phyloP scores from a whole-genome alignment of 1,140 invertebrate species.

The Vanessa tameamea region DNA sequence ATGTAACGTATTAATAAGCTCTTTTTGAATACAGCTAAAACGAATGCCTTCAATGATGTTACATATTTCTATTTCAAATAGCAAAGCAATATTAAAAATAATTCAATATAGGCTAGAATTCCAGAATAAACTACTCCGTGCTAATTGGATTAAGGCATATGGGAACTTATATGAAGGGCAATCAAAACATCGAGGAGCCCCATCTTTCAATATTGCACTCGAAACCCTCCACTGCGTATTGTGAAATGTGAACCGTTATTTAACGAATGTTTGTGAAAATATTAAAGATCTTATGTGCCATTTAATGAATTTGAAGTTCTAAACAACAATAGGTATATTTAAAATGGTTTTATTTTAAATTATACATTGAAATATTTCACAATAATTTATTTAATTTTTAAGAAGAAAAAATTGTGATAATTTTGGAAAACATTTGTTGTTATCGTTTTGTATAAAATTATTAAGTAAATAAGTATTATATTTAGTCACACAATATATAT shows the following conservation, averaged over 20 bases:
- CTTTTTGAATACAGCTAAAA: too few species aligned
- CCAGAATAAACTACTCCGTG: conserved; percentile 5
- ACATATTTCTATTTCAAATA: too few species aligned
- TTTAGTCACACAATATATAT: too few species aligned
- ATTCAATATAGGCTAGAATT: background rate
- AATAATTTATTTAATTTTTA: too few species aligned
- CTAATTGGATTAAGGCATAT: conserved; percentile 32
- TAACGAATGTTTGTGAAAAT: background rate
- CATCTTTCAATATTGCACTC: conserved; percentile 10
- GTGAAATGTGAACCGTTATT: conserved; percentile 6
- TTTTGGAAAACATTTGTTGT: too few species aligned
- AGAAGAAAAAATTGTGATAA: too few species aligned
- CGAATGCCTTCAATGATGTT: too few species aligned
- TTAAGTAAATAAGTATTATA: too few species aligned
- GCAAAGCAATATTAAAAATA: background rate
- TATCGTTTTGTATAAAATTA: too few species aligned
- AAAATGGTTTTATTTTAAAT: background rate
- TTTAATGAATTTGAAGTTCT: background rate
- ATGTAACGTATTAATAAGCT: too few species aligned
- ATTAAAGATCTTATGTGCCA: background rate
- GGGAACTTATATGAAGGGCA: conserved; percentile 13
- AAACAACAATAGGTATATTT: background rate
- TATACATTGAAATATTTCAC: too few species aligned
- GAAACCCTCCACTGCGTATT: conserved; percentile 8
- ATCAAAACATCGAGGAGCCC: conserved; percentile 25